Base-by-base conservation (phyloP, 2,113 vertebrate genomes). In the Herpailurus yagouaroundi region DNA sequence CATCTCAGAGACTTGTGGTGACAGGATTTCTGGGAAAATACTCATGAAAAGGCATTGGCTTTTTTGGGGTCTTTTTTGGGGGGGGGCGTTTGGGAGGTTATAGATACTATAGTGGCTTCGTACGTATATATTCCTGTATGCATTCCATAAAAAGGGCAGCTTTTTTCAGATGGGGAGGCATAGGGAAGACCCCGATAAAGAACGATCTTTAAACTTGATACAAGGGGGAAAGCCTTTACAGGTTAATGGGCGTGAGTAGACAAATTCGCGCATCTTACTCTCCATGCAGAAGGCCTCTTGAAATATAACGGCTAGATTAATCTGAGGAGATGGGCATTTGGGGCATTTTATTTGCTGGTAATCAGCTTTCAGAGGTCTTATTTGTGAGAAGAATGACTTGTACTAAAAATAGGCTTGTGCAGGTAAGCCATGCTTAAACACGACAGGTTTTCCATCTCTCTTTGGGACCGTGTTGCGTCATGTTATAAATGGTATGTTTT, bases 361-460 rank as follows among this genome's bases (percentile, higher is more conserved):
- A 68, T 89, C 89, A 74, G 27, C 66, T 85, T 64, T 68, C 50
- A 31, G 66, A 27, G 89, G 68, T 85, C 86, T 92, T 81, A 77
- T 68, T 50, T 73, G 76, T 64, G 77, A 55, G 57, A 91, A 96
- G 15, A 95, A 94, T 41, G 57, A 36, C 73, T 95, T 86, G 18
- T 84, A 48, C 79, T 92, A 31, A 38, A 33, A 91, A 14, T 57
- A 60, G 38, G 33, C 91, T 38, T 50, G 25, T n/a, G 38, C 7
- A 82, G 77, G 87, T 55, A 71, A 81, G 4, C 82, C 14, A 4
- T 6, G 38, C 57, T 91, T 91, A 15, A 76, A 83, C 63, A 27
- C 31, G 7, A 36, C 41, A 16, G n/a, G 50, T 55, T 88, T 88
- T 23, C 29, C 50, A 29, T 41, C 18, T 81, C 15, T 41, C 2